phyloP scores from a whole-genome alignment of 2,888 invertebrate genomes.

The Orthosia gothica region DNA sequence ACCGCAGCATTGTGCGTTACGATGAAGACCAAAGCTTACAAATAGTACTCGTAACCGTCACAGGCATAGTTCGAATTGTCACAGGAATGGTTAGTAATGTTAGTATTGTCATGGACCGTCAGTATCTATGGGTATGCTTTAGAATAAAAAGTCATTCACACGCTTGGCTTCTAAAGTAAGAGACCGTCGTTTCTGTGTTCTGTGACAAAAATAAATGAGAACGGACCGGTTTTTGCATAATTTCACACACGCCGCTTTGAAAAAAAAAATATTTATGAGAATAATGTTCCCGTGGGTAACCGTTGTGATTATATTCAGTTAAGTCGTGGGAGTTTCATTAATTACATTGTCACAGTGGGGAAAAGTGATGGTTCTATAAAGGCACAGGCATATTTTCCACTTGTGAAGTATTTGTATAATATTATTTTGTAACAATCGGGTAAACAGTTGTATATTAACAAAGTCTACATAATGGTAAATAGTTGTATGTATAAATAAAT shows the following conservation, averaged over 20 bases:
- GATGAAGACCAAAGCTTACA: too few relatives aligned
- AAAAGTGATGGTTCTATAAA: not conserved
- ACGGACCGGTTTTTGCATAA: conserved; percentile 29
- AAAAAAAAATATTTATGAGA: conserved; percentile 42
- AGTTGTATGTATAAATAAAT: not conserved
- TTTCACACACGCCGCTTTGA: conserved; percentile 27
- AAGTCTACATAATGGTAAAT: not conserved
- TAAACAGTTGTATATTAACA: too few relatives aligned
- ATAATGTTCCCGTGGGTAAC: conserved; percentile 22
- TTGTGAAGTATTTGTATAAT: not conserved
- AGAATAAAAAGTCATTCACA: too few relatives aligned
- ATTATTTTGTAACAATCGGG: too few relatives aligned
- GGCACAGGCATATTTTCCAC: not conserved
- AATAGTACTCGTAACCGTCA: too few relatives aligned
- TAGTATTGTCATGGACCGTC: not conserved
- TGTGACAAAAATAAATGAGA: conserved; percentile 18
- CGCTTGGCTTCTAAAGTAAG: not conserved
- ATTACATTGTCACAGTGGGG: not conserved
- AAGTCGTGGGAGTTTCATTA: conserved; percentile 24
- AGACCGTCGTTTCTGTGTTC: not conserved
- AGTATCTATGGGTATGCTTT: not conserved
- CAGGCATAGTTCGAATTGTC: too few relatives aligned
- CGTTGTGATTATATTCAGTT: conserved; percentile 11
- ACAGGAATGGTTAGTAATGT: too few relatives aligned
- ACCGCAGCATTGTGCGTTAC: too few relatives aligned